Evolutionary conservation across 1,140 invertebrate species (phyloP), one percentile per base, ranked within the genome.

Genomic region (Bradynema listronoti): DNA sequence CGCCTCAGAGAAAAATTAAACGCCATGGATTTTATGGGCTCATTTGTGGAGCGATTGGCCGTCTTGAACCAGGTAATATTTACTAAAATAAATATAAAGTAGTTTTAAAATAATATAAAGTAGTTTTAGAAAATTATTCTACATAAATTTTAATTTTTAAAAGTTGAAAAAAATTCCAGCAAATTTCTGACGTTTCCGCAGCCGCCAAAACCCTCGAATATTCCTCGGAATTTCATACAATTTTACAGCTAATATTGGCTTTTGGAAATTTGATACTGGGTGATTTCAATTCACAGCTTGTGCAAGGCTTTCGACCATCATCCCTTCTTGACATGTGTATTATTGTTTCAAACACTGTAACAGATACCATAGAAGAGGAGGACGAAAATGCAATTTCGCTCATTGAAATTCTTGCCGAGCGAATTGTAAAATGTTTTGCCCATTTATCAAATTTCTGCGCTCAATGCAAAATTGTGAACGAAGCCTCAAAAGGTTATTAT

Each of bases 121-220:
- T n/a, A n/a, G n/a, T n/a, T n/a, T n/a, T n/a, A n/a, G n/a, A n/a
- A n/a, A n/a, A n/a, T n/a, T n/a, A n/a, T n/a, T n/a, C n/a, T n/a
- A n/a, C n/a, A n/a, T n/a, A n/a, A n/a, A n/a, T n/a, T n/a, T n/a
- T n/a, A n/a, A n/a, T n/a, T n/a, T n/a, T n/a, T n/a, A n/a, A n/a
- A n/a, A n/a, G n/a, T n/a, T n/a, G n/a, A n/a, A n/a, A n/a, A n/a
- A n/a, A n/a, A n/a, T n/a, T n/a, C n/a, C n/a, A 65, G 64, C 65
- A 68, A 49, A 45, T 65, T 24, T 30, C 29, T 19, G 41, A 33
- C 24, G 22, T 66, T 14, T 41, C 36, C 11, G 33, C 30, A n/a
- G 63, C 63, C n/a, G 30, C 63, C n/a, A 67, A 71, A 30, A 33
- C 67, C 16, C 65, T 65, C 36, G 24, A 61, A 33, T 66, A 65